Conservation (phyloP, 2,888 invertebrate genomes). For the Corythucha ciliata region DNA sequence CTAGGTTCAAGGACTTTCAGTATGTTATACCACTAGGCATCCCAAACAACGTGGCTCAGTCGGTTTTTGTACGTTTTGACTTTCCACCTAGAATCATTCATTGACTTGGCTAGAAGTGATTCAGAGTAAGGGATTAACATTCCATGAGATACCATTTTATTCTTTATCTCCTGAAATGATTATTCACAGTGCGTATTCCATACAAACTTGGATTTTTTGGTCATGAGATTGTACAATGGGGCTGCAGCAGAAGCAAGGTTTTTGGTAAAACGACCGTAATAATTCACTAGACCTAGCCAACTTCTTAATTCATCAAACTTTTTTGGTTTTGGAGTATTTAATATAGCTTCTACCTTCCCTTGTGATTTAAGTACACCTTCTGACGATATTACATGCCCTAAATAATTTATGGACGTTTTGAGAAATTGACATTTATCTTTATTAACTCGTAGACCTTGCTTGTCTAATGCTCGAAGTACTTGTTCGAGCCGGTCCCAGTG, state of each 20-base stretch:
- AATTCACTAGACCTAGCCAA: not conserved
- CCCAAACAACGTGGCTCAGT: too few species aligned
- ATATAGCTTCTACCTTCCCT: not conserved
- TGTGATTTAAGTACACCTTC: not conserved
- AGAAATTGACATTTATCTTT: not conserved
- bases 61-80: too few species aligned
- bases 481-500: not conserved
- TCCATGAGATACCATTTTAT: not conserved
- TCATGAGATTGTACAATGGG: slow-evolving; percentile 2
- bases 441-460: not conserved
- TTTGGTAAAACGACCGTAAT: not conserved
- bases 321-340: not conserved
- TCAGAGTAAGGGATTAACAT: not conserved
- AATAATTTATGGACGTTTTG: not conserved
- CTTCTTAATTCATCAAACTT: not conserved
- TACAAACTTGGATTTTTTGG: not conserved
- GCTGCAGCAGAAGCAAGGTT: not conserved
- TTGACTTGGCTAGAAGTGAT: too few species aligned
- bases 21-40: too few species aligned
- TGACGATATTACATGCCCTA: not conserved
- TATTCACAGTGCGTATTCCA: not conserved
- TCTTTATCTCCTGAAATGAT: not conserved
- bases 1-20: too few species aligned
- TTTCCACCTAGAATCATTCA: too few species aligned
- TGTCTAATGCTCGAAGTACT: too few species aligned